Evolutionary conservation across 1,140 invertebrate species (phyloP), one percentile per base, ranked within the genome.

Genomic region (Subanguina moxae): DNA sequence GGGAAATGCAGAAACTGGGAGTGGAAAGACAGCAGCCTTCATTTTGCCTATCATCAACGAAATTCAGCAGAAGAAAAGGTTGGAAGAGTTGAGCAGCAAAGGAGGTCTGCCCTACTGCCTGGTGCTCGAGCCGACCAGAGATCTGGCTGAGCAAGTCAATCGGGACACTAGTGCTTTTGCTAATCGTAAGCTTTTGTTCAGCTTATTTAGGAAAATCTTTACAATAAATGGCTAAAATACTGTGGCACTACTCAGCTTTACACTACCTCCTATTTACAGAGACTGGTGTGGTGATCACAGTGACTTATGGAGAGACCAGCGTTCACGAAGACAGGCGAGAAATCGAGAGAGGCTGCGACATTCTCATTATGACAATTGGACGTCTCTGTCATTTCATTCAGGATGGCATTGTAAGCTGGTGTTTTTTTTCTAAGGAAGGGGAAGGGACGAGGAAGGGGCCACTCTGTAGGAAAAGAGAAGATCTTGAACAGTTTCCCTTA

Each of bases 121-220:
- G 65, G 89, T 92, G 3, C 91, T 97, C 82, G 92, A 93, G 32
- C 94, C 94, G 9, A 97, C 94, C 52, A 85, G 93, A 78, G 94
- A 97, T 86, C 87, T 97, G 75, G 94, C 93, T 57, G 92, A 91
- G 5, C 94, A 97, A 80, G 95, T 97, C 78, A 94, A 91, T 82
- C 92, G 96, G 77, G 93, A 97, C 85, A 91, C 93, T 65, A 89
- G 90, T 66, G 97, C 97, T 85, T 95, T 96, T 84, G 88, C 92
- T 56, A 94, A 94, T 83, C 88, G 93, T 77, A 52, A 62, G 30
- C 56, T 28, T 25, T 7, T 15, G 21, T 15, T 46, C 15, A 46
- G 45, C 45, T 21, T 46, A 15, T 15, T 15, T 15, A 46, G 21
- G 45, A 46, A 21, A 46, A 46, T 15, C 15, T 15, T 15, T 15